Evolutionary conservation across 2,888 invertebrate species (phyloP).

Genomic region (Eretmocerus hayati): DNA sequence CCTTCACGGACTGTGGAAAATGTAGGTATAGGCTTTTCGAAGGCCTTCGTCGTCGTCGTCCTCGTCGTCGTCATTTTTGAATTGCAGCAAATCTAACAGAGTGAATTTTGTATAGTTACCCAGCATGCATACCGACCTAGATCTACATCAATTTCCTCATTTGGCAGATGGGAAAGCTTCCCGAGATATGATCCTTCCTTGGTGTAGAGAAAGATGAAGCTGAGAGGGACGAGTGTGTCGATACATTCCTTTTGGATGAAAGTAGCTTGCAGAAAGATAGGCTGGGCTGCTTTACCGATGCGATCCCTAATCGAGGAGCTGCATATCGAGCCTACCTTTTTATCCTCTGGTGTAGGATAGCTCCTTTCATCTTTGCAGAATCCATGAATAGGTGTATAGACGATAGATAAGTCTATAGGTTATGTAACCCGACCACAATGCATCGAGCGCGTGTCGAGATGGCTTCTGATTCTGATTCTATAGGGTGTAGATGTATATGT

Average conservation of each 20-base stretch:
- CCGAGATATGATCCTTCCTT: no score
- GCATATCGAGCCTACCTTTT: not conserved
- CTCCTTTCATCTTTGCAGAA: conserved; percentile 11
- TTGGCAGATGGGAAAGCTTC: no score
- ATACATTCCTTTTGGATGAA: not conserved
- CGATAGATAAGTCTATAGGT: conserved; percentile 9
- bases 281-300: no score
- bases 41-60: no score
- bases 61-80: conserved; percentile 12
- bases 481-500: no score
- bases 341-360: not conserved
- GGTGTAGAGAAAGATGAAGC: not conserved
- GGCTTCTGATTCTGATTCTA: no score
- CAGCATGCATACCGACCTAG: not conserved
- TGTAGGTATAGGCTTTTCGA: not conserved
- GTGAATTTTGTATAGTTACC: conserved; percentile 14
- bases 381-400: conserved; percentile 11
- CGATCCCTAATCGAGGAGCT: not conserved
- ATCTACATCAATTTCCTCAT: conserved; percentile 6
- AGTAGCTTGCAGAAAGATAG: no score
- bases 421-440: not conserved
- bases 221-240: not conserved
- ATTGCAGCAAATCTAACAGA: conserved; percentile 13
- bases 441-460: no score
- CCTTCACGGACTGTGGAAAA: not conserved